These are phyloP conservation scores for Muscicapa comitata DNA, from an alignment of 2,797 vertebrate species.

Conservation along the genomic window DNA sequence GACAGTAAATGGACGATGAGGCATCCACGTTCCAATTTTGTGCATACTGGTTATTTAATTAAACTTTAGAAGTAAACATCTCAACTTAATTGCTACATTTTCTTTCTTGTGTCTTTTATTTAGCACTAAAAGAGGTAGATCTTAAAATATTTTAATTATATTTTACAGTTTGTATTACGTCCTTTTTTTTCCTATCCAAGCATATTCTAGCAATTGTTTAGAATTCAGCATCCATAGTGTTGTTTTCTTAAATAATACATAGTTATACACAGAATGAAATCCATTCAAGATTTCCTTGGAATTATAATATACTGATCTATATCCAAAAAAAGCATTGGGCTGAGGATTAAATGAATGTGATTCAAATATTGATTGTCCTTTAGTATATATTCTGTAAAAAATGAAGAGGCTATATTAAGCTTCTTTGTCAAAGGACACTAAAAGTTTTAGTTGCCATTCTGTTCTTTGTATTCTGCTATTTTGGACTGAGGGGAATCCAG, in stretches of 20 bases:
- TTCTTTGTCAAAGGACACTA: not conserved
- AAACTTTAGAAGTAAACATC: slow-evolving; percentile 43
- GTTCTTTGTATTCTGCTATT: not conserved
- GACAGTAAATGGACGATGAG: not conserved
- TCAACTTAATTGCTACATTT: slow-evolving; percentile 36
- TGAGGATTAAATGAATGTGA: not conserved
- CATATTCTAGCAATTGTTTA: slow-evolving; percentile 22
- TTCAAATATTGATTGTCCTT: slow-evolving; percentile 18
- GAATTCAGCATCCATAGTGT: not conserved
- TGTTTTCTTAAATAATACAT: slow-evolving; percentile 1
- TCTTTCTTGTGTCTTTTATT: slow-evolving; percentile 28
- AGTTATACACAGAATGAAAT: not conserved
- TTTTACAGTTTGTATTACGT: slow-evolving; percentile 24
- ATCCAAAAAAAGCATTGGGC: not conserved
- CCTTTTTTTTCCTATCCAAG: slow-evolving; percentile 1
- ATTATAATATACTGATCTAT: not conserved
- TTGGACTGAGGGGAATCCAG: not conserved
- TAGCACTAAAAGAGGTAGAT: slow-evolving; percentile 18
- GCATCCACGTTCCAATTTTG: not conserved
- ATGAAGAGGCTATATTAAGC: not conserved
- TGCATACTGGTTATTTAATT: slow-evolving; percentile 51
- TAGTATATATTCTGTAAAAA: not conserved
- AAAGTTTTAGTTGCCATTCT: not conserved
- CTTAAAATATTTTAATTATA: slow-evolving; percentile 31
- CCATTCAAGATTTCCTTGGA: not conserved